Base-by-base conservation (phyloP, 2,113 vertebrate genomes). In the Anhinga anhinga region DNA sequence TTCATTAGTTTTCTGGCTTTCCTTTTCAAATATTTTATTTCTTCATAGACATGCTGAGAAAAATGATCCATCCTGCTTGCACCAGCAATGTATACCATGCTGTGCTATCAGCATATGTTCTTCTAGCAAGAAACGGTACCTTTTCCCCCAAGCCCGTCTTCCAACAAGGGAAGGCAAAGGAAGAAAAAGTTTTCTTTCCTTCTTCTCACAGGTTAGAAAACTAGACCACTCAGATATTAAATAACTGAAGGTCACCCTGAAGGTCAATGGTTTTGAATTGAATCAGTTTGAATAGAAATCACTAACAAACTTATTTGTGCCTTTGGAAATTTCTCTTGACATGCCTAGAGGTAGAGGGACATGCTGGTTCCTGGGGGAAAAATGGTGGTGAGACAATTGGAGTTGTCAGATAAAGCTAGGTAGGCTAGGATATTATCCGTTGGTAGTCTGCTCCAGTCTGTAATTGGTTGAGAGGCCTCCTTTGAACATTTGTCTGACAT, bases 1-100 rank as follows among this genome's bases (percentile, higher is more conserved):
- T 95, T 97, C 88, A 96, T 96, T 97, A 95, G 90, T 95, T 97
- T 95, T 67, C 83, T 92, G 92, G 88, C 86, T 96, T 95, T 97
- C 40, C 61, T 92, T 95, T 91, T 96, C 76, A 97, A 92, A 92
- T 93, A 86, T 96, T 90, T 93, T 95, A 90, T 93, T 97, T 95
- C 80, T 92, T 86, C 50, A 55, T 47, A 73, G 74, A 72, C 81
- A 59, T 2, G 5, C 69, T 67, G 77, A 88, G 94, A 84, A 65
- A 93, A 91, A 86, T 26, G 25, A 82, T 84, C 94, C 44, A n/a
- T 65, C n/a, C 91, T 76, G 72, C 56, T 69, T 88, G 91, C 40
- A 76, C 80, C 77, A 93, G 56, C 83, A 38, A 11, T 2, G 76
- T n/a, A 13, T 32, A 55, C 11, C 47, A 38, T 2, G 5, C 76